Evolutionary conservation across 2,888 invertebrate species (phyloP).

Genomic region (Acanthopleura granulata): DNA sequence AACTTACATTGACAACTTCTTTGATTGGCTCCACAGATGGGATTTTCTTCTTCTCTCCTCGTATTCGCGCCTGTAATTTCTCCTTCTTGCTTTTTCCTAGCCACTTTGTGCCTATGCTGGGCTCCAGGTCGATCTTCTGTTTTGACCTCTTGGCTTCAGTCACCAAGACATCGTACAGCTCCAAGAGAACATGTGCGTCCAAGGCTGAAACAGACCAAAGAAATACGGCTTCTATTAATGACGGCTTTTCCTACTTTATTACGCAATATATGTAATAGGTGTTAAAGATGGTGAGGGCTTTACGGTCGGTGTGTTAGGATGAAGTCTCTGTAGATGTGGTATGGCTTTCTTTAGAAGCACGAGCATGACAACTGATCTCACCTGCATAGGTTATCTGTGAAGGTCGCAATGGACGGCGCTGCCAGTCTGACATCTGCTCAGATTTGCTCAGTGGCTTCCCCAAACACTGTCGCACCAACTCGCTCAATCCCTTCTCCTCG

Average conservation of each 20-base stretch:
- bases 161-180: constrained; percentile 80
- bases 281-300: too few species aligned
- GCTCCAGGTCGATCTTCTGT: constrained; percentile 40
- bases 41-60: constrained; percentile 29
- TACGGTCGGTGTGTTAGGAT: too few species aligned
- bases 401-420: constrained; percentile 60
- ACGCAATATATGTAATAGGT: too few species aligned
- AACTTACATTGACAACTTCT: not conserved
- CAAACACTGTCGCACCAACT: constrained; percentile 59
- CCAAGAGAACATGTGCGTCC: constrained; percentile 88
- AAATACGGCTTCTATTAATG: too few species aligned
- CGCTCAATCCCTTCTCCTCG: constrained; percentile 63
- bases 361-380: constrained; percentile 27
- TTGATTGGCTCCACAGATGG: constrained; percentile 18
- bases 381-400: constrained; percentile 67
- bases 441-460: constrained; percentile 65
- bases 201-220: constrained; percentile 73
- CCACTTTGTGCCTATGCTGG: constrained; percentile 47
- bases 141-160: constrained; percentile 32
- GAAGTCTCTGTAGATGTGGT: too few species aligned
- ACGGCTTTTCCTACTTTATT: too few species aligned
- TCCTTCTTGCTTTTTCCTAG: constrained; percentile 45
- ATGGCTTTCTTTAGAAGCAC: too few species aligned
- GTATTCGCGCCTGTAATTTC: constrained; percentile 40
- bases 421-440: constrained; percentile 69